Evolutionary conservation across 2,797 vertebrate genomes (phyloP).

Genomic region (Ptychadena robeensis): DNA sequence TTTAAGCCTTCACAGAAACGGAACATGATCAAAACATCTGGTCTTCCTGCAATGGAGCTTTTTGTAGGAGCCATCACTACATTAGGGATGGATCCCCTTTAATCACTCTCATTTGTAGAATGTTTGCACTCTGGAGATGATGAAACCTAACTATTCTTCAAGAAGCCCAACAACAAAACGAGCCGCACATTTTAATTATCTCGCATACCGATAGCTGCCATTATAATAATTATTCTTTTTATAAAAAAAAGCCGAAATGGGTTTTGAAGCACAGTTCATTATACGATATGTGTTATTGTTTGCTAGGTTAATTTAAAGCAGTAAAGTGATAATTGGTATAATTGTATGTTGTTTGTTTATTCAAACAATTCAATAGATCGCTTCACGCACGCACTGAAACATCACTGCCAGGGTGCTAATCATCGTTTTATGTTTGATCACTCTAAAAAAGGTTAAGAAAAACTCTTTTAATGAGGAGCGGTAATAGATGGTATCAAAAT

Average conservation of each 20-base stretch:
- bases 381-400: not conserved
- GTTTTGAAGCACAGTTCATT: not conserved
- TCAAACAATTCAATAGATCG: slow-evolving; percentile 34
- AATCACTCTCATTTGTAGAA: not conserved
- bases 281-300: slow-evolving; percentile 6
- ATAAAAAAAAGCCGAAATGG: not conserved
- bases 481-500: slow-evolving; percentile 50
- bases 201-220: not conserved
- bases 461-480: slow-evolving; percentile 49
- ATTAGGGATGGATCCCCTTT: not conserved
- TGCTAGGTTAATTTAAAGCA: not conserved
- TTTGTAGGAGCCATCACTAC: too few relatives aligned
- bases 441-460: slow-evolving; percentile 47
- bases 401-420: slow-evolving; percentile 21
- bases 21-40: too few relatives aligned
- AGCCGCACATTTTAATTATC: not conserved
- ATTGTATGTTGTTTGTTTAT: slow-evolving; percentile 34
- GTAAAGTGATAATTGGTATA: slow-evolving; percentile 23
- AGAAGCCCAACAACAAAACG: not conserved
- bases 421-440: slow-evolving; percentile 39
- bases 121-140: not conserved
- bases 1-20: too few relatives aligned
- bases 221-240: slow-evolving; percentile 3
- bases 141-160: not conserved
- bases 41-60: too few relatives aligned